A percentile compares a stretch with the other conserved stretches of the same genome.
Evolutionary conservation across 2,888 invertebrate species (phyloP).

Genomic region (Synanthedon myopaeformis): DNA sequence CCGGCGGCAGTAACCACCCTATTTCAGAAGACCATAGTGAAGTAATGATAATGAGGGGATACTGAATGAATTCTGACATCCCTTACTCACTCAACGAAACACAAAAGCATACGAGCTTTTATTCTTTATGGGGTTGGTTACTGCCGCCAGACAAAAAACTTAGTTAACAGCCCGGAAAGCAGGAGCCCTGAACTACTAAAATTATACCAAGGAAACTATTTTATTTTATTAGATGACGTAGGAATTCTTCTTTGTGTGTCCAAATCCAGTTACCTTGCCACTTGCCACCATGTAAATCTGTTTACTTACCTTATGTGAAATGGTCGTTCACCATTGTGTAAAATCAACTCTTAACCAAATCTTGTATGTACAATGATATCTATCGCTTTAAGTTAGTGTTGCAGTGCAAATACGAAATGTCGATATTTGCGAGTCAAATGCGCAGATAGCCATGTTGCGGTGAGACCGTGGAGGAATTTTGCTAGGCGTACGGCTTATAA

Average conservation of each 20-base stretch:
- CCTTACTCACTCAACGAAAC: too few species aligned
- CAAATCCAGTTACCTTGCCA: too few species aligned
- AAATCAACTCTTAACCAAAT: slow-evolving; percentile 50
- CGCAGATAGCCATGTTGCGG: neutral
- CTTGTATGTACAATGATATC: slow-evolving; percentile 36
- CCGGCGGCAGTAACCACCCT: neutral
- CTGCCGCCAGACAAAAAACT: too few species aligned
- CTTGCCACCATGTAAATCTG: too few species aligned
- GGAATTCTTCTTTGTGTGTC: too few species aligned
- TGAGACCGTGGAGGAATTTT: neutral
- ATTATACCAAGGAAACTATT: too few species aligned
- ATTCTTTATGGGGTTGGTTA: too few species aligned
- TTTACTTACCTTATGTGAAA: neutral
- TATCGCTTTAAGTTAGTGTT: slow-evolving; percentile 37
- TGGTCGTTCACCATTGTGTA: slow-evolving; percentile 19
- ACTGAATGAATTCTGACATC: too few species aligned
- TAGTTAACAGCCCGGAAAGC: too few species aligned
- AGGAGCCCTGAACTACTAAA: too few species aligned
- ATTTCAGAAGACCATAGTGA: neutral
- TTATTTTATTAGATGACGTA: too few species aligned
- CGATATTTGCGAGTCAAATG: slow-evolving; percentile 55
- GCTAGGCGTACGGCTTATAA: neutral
- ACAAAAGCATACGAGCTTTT: too few species aligned
- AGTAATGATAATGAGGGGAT: neutral
- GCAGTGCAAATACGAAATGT: slow-evolving; percentile 19